A percentile compares a stretch with the other conserved stretches of the same genome.
phyloP scores from a whole-genome alignment of 2,113 vertebrate genomes.

The Meleagris gallopavo region DNA sequence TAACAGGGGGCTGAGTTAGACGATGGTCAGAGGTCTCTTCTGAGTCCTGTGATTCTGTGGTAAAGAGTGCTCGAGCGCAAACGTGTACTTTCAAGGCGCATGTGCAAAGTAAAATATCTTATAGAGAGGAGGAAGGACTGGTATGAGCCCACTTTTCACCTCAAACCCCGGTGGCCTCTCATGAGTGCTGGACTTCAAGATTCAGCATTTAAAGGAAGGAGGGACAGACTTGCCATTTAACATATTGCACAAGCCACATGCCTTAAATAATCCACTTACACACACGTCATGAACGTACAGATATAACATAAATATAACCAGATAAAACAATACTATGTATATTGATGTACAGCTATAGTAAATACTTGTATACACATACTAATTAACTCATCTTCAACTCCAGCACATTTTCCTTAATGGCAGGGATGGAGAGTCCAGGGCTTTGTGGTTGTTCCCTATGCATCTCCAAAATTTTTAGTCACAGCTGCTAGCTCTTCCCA shows the following conservation, averaged over 20 bases:
- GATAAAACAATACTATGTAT: not conserved
- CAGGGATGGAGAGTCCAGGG: not conserved
- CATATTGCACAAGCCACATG: accelerated
- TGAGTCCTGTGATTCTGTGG: no score
- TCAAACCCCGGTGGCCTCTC: not conserved
- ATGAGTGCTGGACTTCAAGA: not conserved
- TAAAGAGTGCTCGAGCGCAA: not conserved
- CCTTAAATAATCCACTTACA: not conserved
- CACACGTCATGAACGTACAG: not conserved
- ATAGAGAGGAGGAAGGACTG: not conserved
- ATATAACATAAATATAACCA: not conserved
- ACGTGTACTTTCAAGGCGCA: accelerated
- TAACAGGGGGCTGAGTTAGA: no score
- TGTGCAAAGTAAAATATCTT: not conserved
- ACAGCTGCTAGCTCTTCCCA: not conserved
- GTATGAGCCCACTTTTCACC: not conserved
- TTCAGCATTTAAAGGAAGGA: not conserved
- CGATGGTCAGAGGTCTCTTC: no score
- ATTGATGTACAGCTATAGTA: not conserved
- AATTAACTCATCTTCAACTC: not conserved
- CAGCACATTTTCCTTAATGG: not conserved
- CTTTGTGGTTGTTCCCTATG: not conserved
- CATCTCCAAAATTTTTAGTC: not conserved
- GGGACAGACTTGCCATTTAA: not conserved
- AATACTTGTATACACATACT: not conserved